These are phyloP conservation scores for Anniella stebbinsi DNA, from an alignment of 2,797 vertebrate species.

Conservation along the genomic window DNA sequence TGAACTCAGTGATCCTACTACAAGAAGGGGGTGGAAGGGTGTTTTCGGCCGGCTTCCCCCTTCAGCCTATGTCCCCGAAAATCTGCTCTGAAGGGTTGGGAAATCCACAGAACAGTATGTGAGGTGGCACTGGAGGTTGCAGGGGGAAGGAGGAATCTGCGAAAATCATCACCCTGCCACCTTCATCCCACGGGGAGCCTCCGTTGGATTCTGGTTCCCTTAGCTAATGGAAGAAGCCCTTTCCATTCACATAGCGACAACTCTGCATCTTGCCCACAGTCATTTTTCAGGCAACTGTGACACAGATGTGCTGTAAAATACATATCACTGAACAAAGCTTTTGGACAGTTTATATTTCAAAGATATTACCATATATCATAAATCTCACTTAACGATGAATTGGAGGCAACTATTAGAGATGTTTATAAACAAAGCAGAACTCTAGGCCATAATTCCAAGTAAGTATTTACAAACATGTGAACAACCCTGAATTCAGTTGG, in stretches of 20 bases:
- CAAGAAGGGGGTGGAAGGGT: neutral
- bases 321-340: neutral
- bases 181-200: neutral
- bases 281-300: conserved; percentile 9
- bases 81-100: neutral
- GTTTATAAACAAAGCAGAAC: neutral
- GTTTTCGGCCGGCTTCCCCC: neutral
- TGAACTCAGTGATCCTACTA: neutral
- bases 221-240: neutral
- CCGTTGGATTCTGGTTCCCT: neutral
- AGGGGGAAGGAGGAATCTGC: neutral
- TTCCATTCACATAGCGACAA: neutral
- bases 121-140: neutral
- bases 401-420: neutral
- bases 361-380: neutral
- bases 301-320: neutral
- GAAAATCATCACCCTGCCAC: neutral
- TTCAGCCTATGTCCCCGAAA: neutral
- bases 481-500: neutral
- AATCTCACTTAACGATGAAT: neutral
- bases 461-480: neutral
- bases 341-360: neutral
- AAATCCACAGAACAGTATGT: neutral
- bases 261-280: neutral
- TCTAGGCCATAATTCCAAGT: neutral